Conservation (phyloP, 35 echinoderm and acorn worm species). For the Nesometra sesokonis region DNA sequence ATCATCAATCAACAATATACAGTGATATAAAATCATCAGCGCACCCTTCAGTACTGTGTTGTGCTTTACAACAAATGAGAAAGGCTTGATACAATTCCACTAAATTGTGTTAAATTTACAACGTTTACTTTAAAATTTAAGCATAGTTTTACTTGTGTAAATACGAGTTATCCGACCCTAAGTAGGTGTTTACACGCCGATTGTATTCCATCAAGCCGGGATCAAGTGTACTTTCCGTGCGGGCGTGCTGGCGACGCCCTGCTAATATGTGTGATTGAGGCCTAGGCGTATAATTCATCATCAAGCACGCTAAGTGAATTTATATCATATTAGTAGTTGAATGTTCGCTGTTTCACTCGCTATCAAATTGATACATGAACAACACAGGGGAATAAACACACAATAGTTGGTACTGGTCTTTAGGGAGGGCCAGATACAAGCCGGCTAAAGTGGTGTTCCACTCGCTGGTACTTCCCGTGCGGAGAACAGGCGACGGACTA, state of each 20-base stretch:
- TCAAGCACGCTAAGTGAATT: neutral
- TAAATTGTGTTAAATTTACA: too few relatives aligned
- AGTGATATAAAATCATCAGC: too few relatives aligned
- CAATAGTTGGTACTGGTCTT: neutral
- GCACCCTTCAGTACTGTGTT: too few relatives aligned
- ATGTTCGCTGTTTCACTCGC: neutral
- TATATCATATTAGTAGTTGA: neutral
- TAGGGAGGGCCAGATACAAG: neutral
- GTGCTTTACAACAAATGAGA: too few relatives aligned
- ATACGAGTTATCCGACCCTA: neutral
- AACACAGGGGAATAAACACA: neutral
- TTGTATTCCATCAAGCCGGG: neutral
- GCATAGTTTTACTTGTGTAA: neutral
- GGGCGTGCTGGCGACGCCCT: neutral
- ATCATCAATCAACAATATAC: too few relatives aligned
- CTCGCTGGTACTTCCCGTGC: neutral
- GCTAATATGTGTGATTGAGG: neutral
- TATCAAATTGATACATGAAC: neutral
- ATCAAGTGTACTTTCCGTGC: neutral
- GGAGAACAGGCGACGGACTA: neutral
- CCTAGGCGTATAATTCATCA: neutral
- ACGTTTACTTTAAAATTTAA: neutral
- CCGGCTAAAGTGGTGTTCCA: neutral
- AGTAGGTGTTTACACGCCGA: neutral
- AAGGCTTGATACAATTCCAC: too few relatives aligned